Percentiles rank a stretch among this genome's conserved stretches.
Conservation (phyloP, 1,140 invertebrate species). For the Hesperophylax magnus region DNA sequence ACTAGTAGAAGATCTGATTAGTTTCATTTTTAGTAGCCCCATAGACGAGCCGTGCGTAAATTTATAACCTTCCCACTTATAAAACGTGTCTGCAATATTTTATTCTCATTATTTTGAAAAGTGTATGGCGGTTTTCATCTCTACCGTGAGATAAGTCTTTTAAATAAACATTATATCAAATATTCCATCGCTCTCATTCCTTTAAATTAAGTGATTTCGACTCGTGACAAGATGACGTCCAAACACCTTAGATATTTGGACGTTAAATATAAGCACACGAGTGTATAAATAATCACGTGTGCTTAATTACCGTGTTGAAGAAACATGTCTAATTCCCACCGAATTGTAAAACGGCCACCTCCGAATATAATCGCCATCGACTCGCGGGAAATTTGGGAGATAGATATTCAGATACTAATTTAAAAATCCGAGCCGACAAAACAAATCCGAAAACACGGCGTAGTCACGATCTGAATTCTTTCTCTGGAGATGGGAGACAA, state of each 20-base stretch:
- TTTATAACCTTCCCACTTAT: too few relatives aligned
- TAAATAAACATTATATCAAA: background rate
- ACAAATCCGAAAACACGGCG: conserved; percentile 29
- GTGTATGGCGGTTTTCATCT: too few relatives aligned
- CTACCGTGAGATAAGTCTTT: too few relatives aligned
- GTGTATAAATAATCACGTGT: conserved; percentile 33
- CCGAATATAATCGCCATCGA: conserved; percentile 24
- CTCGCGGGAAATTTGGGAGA: background rate
- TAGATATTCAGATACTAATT: conserved; percentile 3
- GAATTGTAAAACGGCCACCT: conserved; percentile 7
- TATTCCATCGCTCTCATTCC: conserved; percentile 12
- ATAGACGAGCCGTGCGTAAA: too few relatives aligned
- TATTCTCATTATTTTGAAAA: too few relatives aligned
- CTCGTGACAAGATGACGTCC: conserved; percentile 7
- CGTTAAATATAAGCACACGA: conserved; percentile 14
- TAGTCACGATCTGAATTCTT: conserved; percentile 32
- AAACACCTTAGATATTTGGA: conserved; percentile 17
- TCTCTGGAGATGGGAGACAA: conserved; percentile 21
- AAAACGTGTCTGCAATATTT: too few relatives aligned
- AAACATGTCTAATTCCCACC: conserved; percentile 21
- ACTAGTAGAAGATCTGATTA: too few relatives aligned
- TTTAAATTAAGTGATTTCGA: conserved; percentile 16
- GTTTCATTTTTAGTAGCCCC: too few relatives aligned
- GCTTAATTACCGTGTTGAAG: conserved; percentile 42
- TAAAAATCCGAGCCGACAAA: conserved; percentile 22